Evolutionary conservation across 2,888 invertebrate species (phyloP).

Genomic region (Erannis defoliaria): DNA sequence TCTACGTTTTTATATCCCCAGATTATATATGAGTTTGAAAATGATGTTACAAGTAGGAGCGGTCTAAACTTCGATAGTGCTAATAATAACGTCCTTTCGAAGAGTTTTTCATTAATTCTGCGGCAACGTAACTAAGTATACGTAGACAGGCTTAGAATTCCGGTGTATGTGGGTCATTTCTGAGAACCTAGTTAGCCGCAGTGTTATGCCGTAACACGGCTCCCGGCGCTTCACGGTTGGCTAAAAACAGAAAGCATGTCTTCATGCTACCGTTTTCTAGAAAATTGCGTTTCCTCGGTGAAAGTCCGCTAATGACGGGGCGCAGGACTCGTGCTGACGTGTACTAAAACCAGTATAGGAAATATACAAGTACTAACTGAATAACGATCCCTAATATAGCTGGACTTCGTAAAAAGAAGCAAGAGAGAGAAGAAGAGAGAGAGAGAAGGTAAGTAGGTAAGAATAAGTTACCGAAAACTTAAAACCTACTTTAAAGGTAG

Average conservation of each 20-base stretch:
- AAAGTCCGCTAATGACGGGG: conserved; percentile 80
- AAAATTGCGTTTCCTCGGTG: conserved; percentile 84
- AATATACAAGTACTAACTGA: neutral
- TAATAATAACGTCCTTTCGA: too few species aligned
- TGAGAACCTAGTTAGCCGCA: conserved; percentile 63
- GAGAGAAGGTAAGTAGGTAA: too few species aligned
- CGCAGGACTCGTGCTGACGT: conserved; percentile 68
- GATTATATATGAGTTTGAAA: too few species aligned
- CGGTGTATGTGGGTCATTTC: conserved; percentile 67
- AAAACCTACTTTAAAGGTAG: too few species aligned
- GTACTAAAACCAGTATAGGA: conserved; percentile 5
- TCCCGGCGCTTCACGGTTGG: conserved; percentile 71
- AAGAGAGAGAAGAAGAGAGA: too few species aligned
- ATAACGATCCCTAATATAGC: neutral
- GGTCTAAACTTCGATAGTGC: too few species aligned
- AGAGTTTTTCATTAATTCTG: too few species aligned
- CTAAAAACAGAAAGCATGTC: conserved; percentile 80
- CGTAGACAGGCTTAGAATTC: conserved; percentile 56
- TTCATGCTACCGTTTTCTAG: conserved; percentile 85
- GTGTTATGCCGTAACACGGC: conserved; percentile 76
- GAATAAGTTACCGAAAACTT: too few species aligned
- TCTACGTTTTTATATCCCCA: too few species aligned
- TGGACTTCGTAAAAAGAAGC: neutral
- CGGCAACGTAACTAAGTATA: conserved; percentile 40
- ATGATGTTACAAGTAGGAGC: too few species aligned